Base-by-base conservation (phyloP, 2,797 vertebrate species). In the Mormyrops boulengeri region DNA sequence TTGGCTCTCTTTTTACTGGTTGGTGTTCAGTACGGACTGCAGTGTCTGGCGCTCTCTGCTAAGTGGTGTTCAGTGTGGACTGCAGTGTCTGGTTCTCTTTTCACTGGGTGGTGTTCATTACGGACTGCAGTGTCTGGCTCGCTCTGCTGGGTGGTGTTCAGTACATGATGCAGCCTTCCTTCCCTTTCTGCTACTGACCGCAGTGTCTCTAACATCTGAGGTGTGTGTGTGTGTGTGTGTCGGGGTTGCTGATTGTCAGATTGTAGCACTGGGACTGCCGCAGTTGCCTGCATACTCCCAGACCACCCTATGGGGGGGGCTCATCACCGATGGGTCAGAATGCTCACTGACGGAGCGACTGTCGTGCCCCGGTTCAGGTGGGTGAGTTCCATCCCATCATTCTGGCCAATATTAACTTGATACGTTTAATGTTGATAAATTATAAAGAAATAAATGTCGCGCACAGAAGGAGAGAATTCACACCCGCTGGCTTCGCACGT, bases 261-360 rank as follows among this genome's bases (percentile, higher is more conserved):
- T 14, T 44, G 30, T 41, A 77, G 34, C 69, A 77, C 69, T 34
- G 34, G 69, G 69, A 14, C 69, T 77, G 73, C 94, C 92, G 93
- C 94, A 94, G 92, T 93, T 91, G 92, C 92, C 7, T 85, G 90
- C 87, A 87, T 92, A 90, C 91, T 89, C 90, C 2, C 87, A 69
- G 22, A 69, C 62, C 62, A 26, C 1, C 3, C 9, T 34, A 9
- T 17, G 26, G 34, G 34, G 38, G 69, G 30, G 34, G 12, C 2
- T 41, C 69, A 19, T 30, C 9, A 3, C 9, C 26, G 3, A 66
- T 30, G 62, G 62, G 30, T 30, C 22, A 11, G 62, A 62, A 62
- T 62, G 6, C 26, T 66, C 62, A 30, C 26, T 66, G 62, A 12
- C 9, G 26, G 62, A 66, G 26, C 9, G 3, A 26, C 69, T 38